Conservation (phyloP, 2,888 invertebrate genomes). For the Escarpia spicata region DNA sequence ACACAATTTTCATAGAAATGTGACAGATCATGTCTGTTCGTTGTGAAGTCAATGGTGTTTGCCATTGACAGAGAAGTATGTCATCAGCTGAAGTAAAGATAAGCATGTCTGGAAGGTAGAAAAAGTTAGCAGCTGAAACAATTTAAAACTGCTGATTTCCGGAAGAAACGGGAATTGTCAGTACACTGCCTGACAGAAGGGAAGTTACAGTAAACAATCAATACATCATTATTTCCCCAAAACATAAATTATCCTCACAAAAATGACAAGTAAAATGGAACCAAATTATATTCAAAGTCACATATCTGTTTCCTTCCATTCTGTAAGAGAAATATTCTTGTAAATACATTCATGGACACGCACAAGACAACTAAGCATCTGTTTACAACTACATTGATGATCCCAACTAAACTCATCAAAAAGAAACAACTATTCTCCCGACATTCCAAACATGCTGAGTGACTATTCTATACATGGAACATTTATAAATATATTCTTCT, state of each 20-base stretch:
- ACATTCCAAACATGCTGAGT: too few relatives aligned
- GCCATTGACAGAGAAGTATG: not conserved
- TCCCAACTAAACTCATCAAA: too few relatives aligned
- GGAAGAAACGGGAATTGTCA: not conserved
- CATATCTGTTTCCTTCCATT: not conserved
- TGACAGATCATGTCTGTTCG: not conserved
- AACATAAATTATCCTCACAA: not conserved
- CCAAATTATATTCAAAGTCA: not conserved
- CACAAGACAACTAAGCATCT: not conserved
- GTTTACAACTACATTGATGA: too few relatives aligned
- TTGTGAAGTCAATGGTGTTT: not conserved
- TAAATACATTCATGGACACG: not conserved
- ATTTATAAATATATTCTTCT: too few relatives aligned
- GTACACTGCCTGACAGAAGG: not conserved
- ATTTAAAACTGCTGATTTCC: not conserved
- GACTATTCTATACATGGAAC: too few relatives aligned
- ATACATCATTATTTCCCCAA: not conserved
- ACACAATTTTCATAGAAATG: not conserved
- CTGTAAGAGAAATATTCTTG: not conserved
- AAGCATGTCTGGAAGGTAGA: not conserved
- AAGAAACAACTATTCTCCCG: too few relatives aligned
- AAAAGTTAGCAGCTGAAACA: not conserved
- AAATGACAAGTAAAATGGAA: not conserved
- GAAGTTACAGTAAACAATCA: not conserved
- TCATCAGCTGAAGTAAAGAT: not conserved